Evolutionary conservation across 2,888 invertebrate species (phyloP), one percentile per base, ranked within the genome.

Genomic region (Eilema caniola): DNA sequence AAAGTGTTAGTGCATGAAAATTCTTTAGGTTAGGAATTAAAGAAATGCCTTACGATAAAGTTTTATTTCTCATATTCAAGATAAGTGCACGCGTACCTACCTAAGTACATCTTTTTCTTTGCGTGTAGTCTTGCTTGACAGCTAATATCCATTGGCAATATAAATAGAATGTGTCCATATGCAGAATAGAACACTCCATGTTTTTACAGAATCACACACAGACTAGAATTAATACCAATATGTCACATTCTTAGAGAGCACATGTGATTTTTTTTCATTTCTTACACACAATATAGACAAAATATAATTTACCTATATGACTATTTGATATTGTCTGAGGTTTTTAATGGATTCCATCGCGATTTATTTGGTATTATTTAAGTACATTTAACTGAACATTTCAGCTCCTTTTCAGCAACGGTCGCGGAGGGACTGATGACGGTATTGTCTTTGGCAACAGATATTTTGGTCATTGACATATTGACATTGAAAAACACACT

Each of bases 41-140:
- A 59, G 8, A 59, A 59, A 59, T 59, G 25, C 14, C 59, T 16
- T 28, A 59, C 59, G 59, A 59, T 59, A 25, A 59, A 59, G 16
- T 59, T 59, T 59, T 28, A 59, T 59, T 59, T 25, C 5, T 4
- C 25, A 16, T 25, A 14, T 59, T 59, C 25, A 59, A 16, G 59
- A 59, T 25, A 59, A 59, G 33, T 61, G 28, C 61, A 61, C 25
- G 24, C 31, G 33, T 61, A 61, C 31, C 20, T 28, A 61, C 31
- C 20, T n/a, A n/a, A n/a, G n/a, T n/a, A n/a, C n/a, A n/a, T n/a
- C 31, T 11, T 31, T n/a, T n/a, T 8, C 53, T n/a, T n/a, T 8
- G n/a, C 20, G 5, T 53, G 53, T n/a, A n/a, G 20, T 3, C 53
- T 53, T n/a, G 20, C n/a, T 53, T 53, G 53, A 10, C 10, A 53